phyloP scores from a whole-genome alignment of 2,888 invertebrate species.

The Rapana venosa region DNA sequence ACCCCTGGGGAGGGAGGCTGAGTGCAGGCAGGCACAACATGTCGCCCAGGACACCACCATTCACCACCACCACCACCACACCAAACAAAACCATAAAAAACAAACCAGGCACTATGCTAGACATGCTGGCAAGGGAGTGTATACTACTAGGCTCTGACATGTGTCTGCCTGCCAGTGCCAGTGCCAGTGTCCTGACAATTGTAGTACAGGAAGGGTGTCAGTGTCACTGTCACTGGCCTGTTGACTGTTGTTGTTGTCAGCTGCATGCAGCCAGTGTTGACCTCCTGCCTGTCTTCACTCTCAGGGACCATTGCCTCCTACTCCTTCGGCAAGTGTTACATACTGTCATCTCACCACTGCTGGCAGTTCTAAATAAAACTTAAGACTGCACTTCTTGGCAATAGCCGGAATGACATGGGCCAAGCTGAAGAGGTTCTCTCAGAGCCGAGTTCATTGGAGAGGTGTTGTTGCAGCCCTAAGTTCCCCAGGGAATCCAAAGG shows the following conservation, averaged over 20 bases:
- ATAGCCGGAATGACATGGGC: no score
- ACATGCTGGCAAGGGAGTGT: constrained; percentile 14
- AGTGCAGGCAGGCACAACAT: constrained; percentile 12
- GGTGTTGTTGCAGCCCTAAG: no score
- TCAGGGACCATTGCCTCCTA: no score
- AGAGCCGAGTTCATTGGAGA: no score
- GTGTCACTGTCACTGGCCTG: neutral
- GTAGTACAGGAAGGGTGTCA: neutral
- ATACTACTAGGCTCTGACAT: neutral
- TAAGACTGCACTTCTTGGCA: no score
- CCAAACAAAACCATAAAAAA: neutral
- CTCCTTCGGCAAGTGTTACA: no score
- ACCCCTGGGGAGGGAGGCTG: neutral
- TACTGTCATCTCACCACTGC: no score
- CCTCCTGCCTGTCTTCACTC: neutral
- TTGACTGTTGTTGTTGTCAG: neutral
- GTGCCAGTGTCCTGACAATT: constrained; percentile 23
- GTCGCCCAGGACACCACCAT: constrained; percentile 21
- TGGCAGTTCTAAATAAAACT: no score
- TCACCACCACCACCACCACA: no score
- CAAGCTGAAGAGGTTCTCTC: no score
- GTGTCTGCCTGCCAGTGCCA: constrained; percentile 35
- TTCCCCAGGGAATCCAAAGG: no score
- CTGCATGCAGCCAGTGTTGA: neutral
- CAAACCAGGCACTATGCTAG: constrained; percentile 17